Evolutionary conservation across 2,797 vertebrate species (phyloP).

Genomic region (Ptychadena robeensis): DNA sequence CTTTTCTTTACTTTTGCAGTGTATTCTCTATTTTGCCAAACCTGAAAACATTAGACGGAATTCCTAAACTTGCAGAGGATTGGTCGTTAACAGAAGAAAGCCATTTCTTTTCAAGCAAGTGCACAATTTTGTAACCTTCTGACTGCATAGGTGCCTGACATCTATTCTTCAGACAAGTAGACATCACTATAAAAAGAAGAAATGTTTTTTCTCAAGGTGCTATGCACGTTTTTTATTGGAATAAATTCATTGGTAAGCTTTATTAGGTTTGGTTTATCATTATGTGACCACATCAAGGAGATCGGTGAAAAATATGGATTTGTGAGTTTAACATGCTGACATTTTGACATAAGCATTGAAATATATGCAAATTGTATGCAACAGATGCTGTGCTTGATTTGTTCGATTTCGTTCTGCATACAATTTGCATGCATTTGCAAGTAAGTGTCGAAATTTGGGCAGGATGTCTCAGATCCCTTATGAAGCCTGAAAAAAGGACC

Average conservation of each 20-base stretch:
- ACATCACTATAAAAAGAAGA: conserved; percentile 9
- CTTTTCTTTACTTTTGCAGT: conserved; percentile 71
- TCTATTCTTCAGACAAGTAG: conserved; percentile 17
- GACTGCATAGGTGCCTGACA: conserved; percentile 19
- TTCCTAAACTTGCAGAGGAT: conserved; percentile 89
- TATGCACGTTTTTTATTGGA: conserved; percentile 30
- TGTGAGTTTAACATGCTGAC: no score
- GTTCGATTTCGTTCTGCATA: no score
- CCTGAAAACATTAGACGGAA: conserved; percentile 88
- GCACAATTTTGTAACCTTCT: conserved; percentile 80
- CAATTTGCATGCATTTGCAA: no score
- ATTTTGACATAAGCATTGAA: no score
- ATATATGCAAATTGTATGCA: no score
- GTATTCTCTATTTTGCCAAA: conserved; percentile 96
- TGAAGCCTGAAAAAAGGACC: no score
- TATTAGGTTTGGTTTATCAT: not conserved
- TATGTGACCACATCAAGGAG: not conserved
- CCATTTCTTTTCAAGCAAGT: conserved; percentile 78
- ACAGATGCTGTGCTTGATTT: no score
- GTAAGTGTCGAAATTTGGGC: no score
- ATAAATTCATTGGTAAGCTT: not conserved
- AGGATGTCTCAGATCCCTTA: no score
- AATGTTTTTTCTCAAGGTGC: conserved; percentile 16
- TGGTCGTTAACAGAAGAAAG: conserved; percentile 68
- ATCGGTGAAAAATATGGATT: no score